Evolutionary conservation across 2,113 vertebrate species (phyloP), one percentile per base, ranked within the genome.

Genomic region (Indicator indicator): DNA sequence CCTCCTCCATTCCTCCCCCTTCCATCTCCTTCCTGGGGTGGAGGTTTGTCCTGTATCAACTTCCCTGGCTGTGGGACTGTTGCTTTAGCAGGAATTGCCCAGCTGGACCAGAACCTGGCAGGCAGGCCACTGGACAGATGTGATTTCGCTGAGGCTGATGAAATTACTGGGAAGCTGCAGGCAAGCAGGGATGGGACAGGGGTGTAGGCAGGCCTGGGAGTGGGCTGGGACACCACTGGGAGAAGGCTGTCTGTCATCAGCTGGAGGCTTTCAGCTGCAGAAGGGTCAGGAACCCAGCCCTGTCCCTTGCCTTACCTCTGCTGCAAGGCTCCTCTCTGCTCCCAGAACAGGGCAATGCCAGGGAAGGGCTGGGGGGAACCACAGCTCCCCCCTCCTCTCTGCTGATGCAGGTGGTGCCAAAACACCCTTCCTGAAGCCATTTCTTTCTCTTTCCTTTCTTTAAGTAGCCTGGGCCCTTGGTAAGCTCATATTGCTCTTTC

Each of bases 161-260:
- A 80, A 85, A 80, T 89, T 83, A 32, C 9, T 77, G 86, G 48
- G 92, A 96, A 95, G 69, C 56, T 86, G 54, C 85, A 94, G 67
- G 28, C 20, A 1, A 73, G 72, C 44, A 71, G 90, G 69, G 80
- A 88, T 52, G 76, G 65, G 83, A 92, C 23, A 62, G 28, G 96
- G 90, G 86, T 92, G 95, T 92, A 83, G 92, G 55, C 96, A 96
- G 76, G 83, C 62, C 48, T 90, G 94, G 70, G 92, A 72, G 19
- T 84, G 88, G 88, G 90, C 64, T 81, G 90, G 92, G 71, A 93
- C 86, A 4, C n/a, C 74, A 84, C 36, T 27, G 59, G 50, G 70
- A 90, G 54, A 69, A 44, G 48, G 44, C 75, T 84, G 77, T 59
- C 91, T 86, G 83, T 69, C 13, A 9, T 80, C 80, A 86, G 86